These are phyloP conservation scores for Drosophila algonquin DNA, from an alignment of 2,888 invertebrate species.

Conservation along the genomic window DNA sequence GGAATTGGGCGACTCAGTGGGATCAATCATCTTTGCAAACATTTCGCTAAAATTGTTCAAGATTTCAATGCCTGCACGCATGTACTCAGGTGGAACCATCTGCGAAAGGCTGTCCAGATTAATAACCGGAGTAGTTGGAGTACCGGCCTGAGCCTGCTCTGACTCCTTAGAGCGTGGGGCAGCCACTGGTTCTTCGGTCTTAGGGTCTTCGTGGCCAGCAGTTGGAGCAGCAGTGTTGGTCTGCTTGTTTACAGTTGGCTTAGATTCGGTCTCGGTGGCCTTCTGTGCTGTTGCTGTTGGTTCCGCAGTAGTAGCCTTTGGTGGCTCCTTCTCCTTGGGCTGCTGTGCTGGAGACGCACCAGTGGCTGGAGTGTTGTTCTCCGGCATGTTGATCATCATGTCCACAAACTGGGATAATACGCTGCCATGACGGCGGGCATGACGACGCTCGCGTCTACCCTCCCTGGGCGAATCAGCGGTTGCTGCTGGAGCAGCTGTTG, in stretches of 20 bases:
- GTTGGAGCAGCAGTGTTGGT: background rate
- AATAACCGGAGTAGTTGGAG: slow-evolving; percentile 61
- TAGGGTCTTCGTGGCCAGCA: slow-evolving; percentile 2
- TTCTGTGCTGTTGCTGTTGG: slow-evolving; percentile 12
- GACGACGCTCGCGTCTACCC: slow-evolving; percentile 62
- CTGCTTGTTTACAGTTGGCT: slow-evolving; percentile 20
- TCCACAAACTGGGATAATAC: slow-evolving; percentile 64
- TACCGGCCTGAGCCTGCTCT: slow-evolving; percentile 13
- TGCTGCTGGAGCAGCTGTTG: slow-evolving; percentile 17
- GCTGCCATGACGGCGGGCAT: slow-evolving; percentile 55
- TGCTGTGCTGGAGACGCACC: slow-evolving; percentile 19
- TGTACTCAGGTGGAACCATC: slow-evolving; percentile 78
- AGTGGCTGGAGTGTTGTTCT: slow-evolving; percentile 21
- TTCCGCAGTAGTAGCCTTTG: slow-evolving; percentile 14
- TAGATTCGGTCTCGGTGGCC: slow-evolving; percentile 14
- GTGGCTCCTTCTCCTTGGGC: slow-evolving; percentile 7
- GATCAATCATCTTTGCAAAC: slow-evolving; percentile 83
- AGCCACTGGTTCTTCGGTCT: slow-evolving; percentile 43
- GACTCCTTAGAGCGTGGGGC: slow-evolving; percentile 47
- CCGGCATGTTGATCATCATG: slow-evolving; percentile 56
- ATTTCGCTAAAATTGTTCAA: slow-evolving; percentile 83
- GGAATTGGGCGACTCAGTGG: slow-evolving; percentile 60
- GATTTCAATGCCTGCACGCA: slow-evolving; percentile 82
- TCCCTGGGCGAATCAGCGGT: slow-evolving; percentile 38
- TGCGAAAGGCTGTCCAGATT: slow-evolving; percentile 71